Evolutionary conservation across 2,797 vertebrate species (phyloP), one percentile per base, ranked within the genome.

Genomic region (Thamnophis elegans): DNA sequence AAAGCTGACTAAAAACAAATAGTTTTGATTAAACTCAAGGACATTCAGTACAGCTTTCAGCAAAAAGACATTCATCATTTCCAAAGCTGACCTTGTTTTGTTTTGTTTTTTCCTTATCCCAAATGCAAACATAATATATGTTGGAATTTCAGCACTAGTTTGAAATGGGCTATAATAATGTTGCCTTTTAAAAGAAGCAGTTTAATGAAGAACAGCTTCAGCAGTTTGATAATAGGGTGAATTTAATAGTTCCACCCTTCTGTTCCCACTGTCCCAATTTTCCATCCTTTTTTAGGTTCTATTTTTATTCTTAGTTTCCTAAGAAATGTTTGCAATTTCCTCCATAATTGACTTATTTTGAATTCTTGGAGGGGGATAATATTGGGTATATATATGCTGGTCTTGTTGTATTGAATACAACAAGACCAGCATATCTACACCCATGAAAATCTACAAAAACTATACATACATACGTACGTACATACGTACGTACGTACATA

Each of bases 1-100:
- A 98, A 98, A 98, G 98, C 98, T 98, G 98, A 98, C 98, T 98
- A 98, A 98, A 99, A 99, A 99, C 98, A 99, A 99, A 99, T 98
- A 99, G 98, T 99, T 99, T 99, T 99, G 99, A 99, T 99, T 99
- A 99, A 99, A 99, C 98, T 99, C 99, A 99, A 99, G 99, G 99
- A 99, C 99, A 96, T 99, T 99, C 98, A 96, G 98, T 98, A 98
- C 98, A 98, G 98, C 98, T 99, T 98, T 99, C 98, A 97, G 98
- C 97, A 98, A 98, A 99, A 99, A 99, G 98, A 95, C 98, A 99
- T 99, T 99, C 98, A 99, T 99, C 99, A 99, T 98, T 98, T 98
- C 98, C 97, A 97, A 98, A 98, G 98, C 98, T 98, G 98, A 98
- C 98, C 98, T 98, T 98, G 97, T 92, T 96, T 96, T 94, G 92